A percentile compares a stretch with the other conserved stretches of the same genome.
phyloP scores from a whole-genome alignment of 2,888 invertebrate genomes.

The Gibbula magus region DNA sequence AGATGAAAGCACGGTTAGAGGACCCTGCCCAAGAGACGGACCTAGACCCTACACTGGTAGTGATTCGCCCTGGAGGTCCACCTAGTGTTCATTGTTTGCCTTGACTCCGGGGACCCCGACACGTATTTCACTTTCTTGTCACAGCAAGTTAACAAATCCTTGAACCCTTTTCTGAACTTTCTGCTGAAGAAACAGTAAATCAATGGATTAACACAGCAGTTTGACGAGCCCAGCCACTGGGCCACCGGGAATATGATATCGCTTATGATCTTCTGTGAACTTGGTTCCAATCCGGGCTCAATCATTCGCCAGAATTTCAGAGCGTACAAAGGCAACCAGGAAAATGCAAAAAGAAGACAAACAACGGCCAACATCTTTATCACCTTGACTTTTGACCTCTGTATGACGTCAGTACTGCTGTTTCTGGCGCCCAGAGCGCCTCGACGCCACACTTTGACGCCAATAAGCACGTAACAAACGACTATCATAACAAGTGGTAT shows the following conservation, averaged over 20 bases:
- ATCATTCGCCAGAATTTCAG: slow-evolving; percentile 81
- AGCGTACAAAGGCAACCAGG: slow-evolving; percentile 92
- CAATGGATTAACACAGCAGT: slow-evolving; percentile 96
- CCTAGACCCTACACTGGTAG: not conserved
- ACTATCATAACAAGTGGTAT: slow-evolving; percentile 92
- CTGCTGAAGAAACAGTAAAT: slow-evolving; percentile 96
- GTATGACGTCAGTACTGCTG: slow-evolving; percentile 43
- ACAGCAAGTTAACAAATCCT: slow-evolving; percentile 49
- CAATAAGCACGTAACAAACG: slow-evolving; percentile 92
- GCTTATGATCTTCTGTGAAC: slow-evolving; percentile 84
- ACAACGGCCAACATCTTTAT: slow-evolving; percentile 95
- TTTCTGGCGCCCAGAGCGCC: slow-evolving; percentile 87
- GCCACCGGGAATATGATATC: slow-evolving; percentile 85
- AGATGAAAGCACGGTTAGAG: too few species aligned
- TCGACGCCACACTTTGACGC: slow-evolving; percentile 90
- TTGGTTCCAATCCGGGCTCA: slow-evolving; percentile 77
- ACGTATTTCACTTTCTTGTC: not conserved
- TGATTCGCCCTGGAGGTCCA: not conserved
- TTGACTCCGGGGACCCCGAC: slow-evolving; percentile 18
- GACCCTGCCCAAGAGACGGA: too few species aligned
- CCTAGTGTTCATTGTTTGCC: not conserved
- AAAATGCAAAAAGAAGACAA: slow-evolving; percentile 90
- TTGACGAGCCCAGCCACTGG: slow-evolving; percentile 95
- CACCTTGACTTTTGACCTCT: slow-evolving; percentile 94
- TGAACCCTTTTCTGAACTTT: slow-evolving; percentile 91